Evolutionary conservation across 2,888 invertebrate species (phyloP).

Genomic region (Lumbricus terrestris): DNA sequence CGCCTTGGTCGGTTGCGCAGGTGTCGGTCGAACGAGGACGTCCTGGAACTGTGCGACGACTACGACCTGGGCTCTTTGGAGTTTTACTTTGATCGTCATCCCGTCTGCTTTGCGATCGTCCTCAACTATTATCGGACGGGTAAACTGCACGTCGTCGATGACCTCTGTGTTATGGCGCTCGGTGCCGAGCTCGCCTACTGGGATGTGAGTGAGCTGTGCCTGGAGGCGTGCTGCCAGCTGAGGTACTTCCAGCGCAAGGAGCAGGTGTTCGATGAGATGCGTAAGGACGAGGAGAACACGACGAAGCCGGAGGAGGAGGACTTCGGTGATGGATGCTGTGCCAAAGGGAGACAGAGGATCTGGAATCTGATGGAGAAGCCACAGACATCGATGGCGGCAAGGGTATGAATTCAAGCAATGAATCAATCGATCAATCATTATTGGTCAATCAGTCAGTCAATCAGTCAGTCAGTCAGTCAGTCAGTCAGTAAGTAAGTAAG

Average conservation of each 20-base stretch:
- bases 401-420: conserved; percentile 9
- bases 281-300: conserved; percentile 25
- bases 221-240: conserved; percentile 31
- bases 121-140: conserved; percentile 31
- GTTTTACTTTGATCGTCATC: conserved; percentile 31
- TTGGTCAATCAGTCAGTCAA: too few relatives aligned
- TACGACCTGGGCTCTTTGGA: conserved; percentile 30
- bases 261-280: conserved; percentile 27
- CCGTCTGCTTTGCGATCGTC: conserved; percentile 20
- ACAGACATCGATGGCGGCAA: conserved; percentile 30
- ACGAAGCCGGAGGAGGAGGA: conserved; percentile 24
- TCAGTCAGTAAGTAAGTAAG: too few relatives aligned
- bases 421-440: too few relatives aligned
- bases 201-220: conserved; percentile 27
- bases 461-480: too few relatives aligned
- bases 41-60: conserved; percentile 28
- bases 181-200: conserved; percentile 28
- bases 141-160: conserved; percentile 28
- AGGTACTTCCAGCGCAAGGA: conserved; percentile 29
- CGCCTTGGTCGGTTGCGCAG: conserved; percentile 22
- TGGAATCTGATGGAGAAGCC: conserved; percentile 31
- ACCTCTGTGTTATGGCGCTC: conserved; percentile 27
- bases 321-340: conserved; percentile 20
- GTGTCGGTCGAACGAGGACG: conserved; percentile 22
- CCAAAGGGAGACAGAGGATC: conserved; percentile 14